phyloP scores from a whole-genome alignment of 2,797 vertebrate genomes.

The Falco novaeseelandiae region DNA sequence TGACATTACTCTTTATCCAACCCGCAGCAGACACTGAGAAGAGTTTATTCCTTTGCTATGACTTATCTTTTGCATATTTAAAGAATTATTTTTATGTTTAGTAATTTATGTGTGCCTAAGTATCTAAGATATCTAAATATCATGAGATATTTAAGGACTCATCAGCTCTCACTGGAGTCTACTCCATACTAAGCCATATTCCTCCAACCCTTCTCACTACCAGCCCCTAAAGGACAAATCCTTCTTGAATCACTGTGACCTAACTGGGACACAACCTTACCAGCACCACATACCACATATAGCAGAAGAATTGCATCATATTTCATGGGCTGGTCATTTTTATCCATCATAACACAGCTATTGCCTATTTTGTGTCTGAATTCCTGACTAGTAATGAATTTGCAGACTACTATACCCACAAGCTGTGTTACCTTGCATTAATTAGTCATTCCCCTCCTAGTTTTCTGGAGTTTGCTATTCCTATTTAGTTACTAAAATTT shows the following conservation, averaged over 20 bases:
- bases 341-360: conserved; percentile 7
- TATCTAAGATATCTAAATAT: background rate
- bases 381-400: background rate
- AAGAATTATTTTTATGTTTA: background rate
- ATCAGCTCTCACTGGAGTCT: background rate
- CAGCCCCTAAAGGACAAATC: background rate
- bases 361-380: background rate
- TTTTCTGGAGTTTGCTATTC: background rate
- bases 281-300: background rate
- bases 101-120: background rate
- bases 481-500: background rate
- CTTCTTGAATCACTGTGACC: background rate
- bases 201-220: background rate
- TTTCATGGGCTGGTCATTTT: background rate
- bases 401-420: background rate
- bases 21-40: background rate
- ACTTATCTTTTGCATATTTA: background rate
- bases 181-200: background rate
- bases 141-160: background rate
- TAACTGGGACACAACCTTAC: background rate
- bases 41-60: background rate
- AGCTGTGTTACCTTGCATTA: background rate
- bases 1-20: background rate
- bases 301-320: conserved; percentile 15
- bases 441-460: background rate